These are phyloP conservation scores for Meloidogyne exigua DNA, from an alignment of 1,140 invertebrate genomes.

Conservation along the genomic window DNA sequence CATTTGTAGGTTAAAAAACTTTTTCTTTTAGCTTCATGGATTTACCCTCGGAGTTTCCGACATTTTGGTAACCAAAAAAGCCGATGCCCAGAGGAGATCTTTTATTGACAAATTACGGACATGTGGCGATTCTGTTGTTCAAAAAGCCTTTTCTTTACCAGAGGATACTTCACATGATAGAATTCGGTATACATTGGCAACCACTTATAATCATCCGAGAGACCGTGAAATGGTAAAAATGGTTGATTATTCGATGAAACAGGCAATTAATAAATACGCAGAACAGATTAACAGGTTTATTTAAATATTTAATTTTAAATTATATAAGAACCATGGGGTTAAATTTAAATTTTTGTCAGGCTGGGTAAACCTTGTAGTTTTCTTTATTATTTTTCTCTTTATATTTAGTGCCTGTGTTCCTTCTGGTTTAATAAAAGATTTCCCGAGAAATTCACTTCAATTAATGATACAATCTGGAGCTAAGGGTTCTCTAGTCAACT, in stretches of 20 bases:
- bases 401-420: conserved; percentile 74
- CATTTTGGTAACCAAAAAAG: conserved; percentile 77
- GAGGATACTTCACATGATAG: conserved; percentile 66
- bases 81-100: conserved; percentile 74
- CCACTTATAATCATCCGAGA: conserved; percentile 67
- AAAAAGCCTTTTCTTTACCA: conserved; percentile 73
- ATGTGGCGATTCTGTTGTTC: conserved; percentile 72
- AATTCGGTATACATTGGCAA: conserved; percentile 67
- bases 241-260: conserved; percentile 84
- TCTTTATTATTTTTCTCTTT: not conserved
- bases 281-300: conserved; percentile 81
- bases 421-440: conserved; percentile 76
- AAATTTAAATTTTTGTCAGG: too few species aligned
- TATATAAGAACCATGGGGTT: too few species aligned
- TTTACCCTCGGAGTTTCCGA: conserved; percentile 93
- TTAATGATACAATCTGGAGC: conserved; percentile 97
- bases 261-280: conserved; percentile 76
- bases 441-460: conserved; percentile 92
- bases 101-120: conserved; percentile 73
- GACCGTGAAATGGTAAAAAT: conserved; percentile 77
- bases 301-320: not conserved
- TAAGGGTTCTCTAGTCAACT: conserved; percentile 80
- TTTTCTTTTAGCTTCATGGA: conserved; percentile 69
- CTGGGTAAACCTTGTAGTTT: not conserved
- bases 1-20: too few species aligned